Base-by-base conservation (phyloP, 2,888 invertebrate genomes). In the Leptinotarsa juncta region DNA sequence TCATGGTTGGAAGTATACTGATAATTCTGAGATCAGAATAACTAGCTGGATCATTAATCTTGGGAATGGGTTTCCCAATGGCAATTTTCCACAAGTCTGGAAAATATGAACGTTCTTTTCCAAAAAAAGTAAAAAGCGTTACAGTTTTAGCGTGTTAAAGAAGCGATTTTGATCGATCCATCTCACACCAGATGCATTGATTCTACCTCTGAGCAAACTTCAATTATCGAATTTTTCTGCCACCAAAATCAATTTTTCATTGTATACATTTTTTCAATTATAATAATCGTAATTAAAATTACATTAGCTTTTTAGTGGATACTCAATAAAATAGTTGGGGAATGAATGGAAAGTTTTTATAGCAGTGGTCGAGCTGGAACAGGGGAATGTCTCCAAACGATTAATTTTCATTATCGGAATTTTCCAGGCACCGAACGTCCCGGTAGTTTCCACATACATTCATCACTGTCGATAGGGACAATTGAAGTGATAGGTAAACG, bases 361-460 rank as follows among this genome's bases (percentile, higher is more conserved):
- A 23, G 57, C 15, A 15, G 20, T 20, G 12, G 14, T 18, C n/a
- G 18, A 57, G 57, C 57, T 57, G 4, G 57, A 57, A 4, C 23
- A 4, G 18, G 20, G 20, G 23, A 57, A 23, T 20, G 57, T 57
- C 57, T 57, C 57, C 57, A 23, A 14, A 12, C 57, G 57, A 57
- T 57, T 57, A 57, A 57, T 26, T 57, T 57, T 57, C 57, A 57
- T 57, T 57, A 57, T 14, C 18, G 57, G 57, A 57, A 57, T 57
- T 57, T 57, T 57, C 57, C 57, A 57, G 26, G 23, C 57, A 23
- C 23, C 15, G 23, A 57, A 23, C 18, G 15, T 23, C 23, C 23
- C 26, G 57, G 57, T 20, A 57, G 23, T 57, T 57, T 57, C 57
- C 57, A 57, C 57, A 20, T 15, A 14, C 23, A 57, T 57, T 23